phyloP scores from a whole-genome alignment of 2,888 invertebrate species.

The Tenthredo mesomela region DNA sequence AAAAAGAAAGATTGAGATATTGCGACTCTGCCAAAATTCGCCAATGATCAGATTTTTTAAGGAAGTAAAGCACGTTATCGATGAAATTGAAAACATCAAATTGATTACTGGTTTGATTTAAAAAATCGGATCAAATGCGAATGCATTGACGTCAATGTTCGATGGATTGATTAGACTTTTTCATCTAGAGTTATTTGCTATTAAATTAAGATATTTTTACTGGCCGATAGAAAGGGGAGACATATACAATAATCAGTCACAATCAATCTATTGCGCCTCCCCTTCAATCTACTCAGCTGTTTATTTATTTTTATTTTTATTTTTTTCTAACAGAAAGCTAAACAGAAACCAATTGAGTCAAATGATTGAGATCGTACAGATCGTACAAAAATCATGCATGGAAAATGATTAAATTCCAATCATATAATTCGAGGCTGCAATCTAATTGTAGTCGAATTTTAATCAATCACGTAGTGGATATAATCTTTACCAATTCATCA shows the following conservation, averaged over 20 bases:
- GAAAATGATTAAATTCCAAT: neutral
- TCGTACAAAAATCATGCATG: neutral
- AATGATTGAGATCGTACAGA: neutral
- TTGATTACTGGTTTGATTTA: neutral
- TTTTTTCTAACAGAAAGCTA: neutral
- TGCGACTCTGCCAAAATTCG: neutral
- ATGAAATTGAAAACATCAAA: neutral
- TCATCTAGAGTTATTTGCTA: neutral
- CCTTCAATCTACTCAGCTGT: neutral
- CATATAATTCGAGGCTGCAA: neutral
- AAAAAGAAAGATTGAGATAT: neutral
- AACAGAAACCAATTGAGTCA: neutral
- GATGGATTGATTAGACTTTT: neutral
- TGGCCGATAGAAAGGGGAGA: neutral
- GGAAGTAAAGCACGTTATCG: neutral
- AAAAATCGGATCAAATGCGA: neutral
- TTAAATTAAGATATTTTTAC: neutral
- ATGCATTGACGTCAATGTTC: conserved; percentile 31
- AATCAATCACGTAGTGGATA: neutral
- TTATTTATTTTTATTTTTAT: neutral
- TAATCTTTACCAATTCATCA: neutral
- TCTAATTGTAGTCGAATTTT: neutral
- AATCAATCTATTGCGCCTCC: neutral
- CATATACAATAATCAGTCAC: neutral
- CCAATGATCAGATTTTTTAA: neutral